Percentiles rank a stretch among this genome's conserved stretches.
Evolutionary conservation across 1,140 invertebrate genomes (phyloP).

Genomic region (Pogonus chalceus): DNA sequence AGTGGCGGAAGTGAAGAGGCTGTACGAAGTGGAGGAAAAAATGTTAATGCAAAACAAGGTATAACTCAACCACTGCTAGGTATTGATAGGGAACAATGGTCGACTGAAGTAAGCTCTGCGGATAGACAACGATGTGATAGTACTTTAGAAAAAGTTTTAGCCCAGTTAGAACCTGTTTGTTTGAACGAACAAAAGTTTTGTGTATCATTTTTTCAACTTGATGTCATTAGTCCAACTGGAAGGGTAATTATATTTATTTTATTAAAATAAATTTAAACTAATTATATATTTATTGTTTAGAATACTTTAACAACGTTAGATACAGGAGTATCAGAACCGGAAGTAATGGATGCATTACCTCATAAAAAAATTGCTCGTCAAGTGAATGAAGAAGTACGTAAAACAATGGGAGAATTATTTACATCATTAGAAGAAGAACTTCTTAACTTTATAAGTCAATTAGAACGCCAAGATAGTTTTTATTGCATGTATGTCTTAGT

Average conservation of each 20-base stretch:
- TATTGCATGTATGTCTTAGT: constrained; percentile 90
- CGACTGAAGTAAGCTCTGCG: constrained; percentile 42
- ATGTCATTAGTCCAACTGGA: constrained; percentile 43
- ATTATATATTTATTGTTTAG: constrained; percentile 18
- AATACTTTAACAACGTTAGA: constrained; percentile 46
- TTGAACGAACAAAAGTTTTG: constrained; percentile 94
- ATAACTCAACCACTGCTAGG: constrained; percentile 40
- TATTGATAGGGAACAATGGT: constrained; percentile 47
- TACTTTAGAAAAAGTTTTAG: constrained; percentile 70
- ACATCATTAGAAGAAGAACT: constrained; percentile 76
- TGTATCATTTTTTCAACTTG: constrained; percentile 84
- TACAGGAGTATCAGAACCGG: constrained; percentile 29
- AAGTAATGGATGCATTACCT: constrained; percentile 27
- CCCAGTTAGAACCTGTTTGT: constrained; percentile 84
- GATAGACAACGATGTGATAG: constrained; percentile 55
- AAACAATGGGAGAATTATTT: constrained; percentile 83
- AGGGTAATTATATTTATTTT: constrained; percentile 11
- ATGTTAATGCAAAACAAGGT: constrained; percentile 18
- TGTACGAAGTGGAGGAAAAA: constrained; percentile 29
- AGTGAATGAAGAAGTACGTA: constrained; percentile 67
- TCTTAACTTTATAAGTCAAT: constrained; percentile 69
- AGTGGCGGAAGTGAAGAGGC: constrained; percentile 14
- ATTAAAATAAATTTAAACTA: background rate
- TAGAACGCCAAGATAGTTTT: constrained; percentile 83
- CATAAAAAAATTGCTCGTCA: constrained; percentile 56